Percentiles rank a stretch among this genome's conserved stretches.
Evolutionary conservation across 2,888 invertebrate species (phyloP).

Genomic region (Automeris io): DNA sequence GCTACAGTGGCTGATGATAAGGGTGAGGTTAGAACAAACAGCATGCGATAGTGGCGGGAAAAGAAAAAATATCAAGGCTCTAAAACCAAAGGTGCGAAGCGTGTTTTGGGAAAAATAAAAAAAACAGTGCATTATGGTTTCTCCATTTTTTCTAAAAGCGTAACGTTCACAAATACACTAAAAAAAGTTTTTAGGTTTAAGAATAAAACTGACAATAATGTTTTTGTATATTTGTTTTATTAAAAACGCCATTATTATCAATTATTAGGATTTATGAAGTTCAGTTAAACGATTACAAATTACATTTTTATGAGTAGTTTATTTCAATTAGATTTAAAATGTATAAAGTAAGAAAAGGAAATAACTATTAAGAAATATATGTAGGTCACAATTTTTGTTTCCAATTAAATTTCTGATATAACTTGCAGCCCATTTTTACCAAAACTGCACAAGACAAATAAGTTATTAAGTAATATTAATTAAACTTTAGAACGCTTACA

Average conservation of each 20-base stretch:
- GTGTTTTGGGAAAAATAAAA: constrained; percentile 31
- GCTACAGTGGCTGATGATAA: constrained; percentile 69
- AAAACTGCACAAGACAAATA: background rate
- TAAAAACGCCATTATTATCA: constrained; percentile 77
- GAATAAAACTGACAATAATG: constrained; percentile 64
- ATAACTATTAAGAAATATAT: constrained; percentile 47
- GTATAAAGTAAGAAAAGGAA: constrained; percentile 65
- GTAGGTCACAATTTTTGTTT: constrained; percentile 35
- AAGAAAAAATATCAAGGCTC: constrained; percentile 28
- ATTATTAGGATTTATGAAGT: constrained; percentile 77
- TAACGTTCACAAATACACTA: constrained; percentile 14
- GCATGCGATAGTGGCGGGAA: constrained; percentile 56
- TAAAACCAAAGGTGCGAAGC: constrained; percentile 40
- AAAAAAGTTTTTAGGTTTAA: constrained; percentile 14
- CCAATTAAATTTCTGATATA: constrained; percentile 18
- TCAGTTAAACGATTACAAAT: constrained; percentile 76
- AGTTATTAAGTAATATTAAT: background rate
- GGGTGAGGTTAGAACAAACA: constrained; percentile 52
- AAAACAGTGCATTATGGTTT: constrained; percentile 30
- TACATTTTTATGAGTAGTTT: constrained; percentile 67
- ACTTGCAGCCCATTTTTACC: constrained; percentile 7
- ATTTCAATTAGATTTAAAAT: constrained; percentile 61
- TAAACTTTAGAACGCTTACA: too few species aligned
- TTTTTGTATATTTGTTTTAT: constrained; percentile 75
- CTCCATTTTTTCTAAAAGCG: constrained; percentile 22